phyloP scores from a whole-genome alignment of 2,113 vertebrate species.

The Turdus rufiventris region DNA sequence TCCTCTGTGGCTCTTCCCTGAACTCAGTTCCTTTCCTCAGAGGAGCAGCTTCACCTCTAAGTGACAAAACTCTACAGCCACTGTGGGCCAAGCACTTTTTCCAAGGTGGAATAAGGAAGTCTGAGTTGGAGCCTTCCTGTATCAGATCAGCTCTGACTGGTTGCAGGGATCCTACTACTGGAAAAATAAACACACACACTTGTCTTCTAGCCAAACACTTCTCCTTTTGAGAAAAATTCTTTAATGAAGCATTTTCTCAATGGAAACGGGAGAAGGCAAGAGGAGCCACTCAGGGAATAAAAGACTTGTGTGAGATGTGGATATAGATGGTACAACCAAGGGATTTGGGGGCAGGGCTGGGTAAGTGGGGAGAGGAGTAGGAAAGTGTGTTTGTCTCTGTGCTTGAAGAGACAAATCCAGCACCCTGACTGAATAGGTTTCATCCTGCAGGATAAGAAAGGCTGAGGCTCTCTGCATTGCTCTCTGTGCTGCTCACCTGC shows the following conservation, averaged over 20 bases:
- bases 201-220: neutral
- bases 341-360: neutral
- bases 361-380: neutral
- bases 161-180: neutral
- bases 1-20: neutral
- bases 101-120: neutral
- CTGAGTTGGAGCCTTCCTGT: neutral
- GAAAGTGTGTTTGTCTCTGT: neutral
- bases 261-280: neutral
- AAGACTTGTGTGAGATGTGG: neutral
- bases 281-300: neutral
- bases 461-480: neutral
- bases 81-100: neutral
- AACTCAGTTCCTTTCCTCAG: neutral
- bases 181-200: neutral
- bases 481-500: neutral
- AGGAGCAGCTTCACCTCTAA: neutral
- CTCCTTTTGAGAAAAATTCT: neutral
- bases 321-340: neutral
- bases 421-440: neutral
- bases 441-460: neutral
- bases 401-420: neutral
- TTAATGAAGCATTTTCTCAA: neutral
- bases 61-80: neutral
- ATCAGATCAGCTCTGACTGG: rapidly evolving